phyloP scores from a whole-genome alignment of 2,888 invertebrate genomes.

The Drosophila prolongata region DNA sequence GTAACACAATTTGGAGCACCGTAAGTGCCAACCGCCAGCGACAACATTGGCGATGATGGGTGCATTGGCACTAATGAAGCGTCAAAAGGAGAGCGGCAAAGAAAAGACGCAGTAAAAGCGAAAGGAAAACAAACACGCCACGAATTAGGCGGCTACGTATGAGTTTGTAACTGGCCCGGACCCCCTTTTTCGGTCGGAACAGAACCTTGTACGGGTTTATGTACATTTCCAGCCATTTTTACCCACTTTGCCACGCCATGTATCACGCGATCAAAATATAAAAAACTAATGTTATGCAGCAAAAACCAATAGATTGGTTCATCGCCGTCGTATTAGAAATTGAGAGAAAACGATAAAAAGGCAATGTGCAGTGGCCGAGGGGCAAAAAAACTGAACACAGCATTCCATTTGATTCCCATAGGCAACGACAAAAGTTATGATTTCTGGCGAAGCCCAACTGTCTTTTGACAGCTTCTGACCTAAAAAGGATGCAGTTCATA shows the following conservation, averaged over 20 bases:
- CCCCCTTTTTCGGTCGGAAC: constrained; percentile 47
- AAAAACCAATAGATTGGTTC: constrained; percentile 69
- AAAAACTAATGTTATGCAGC: constrained; percentile 48
- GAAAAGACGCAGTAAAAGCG: constrained; percentile 49
- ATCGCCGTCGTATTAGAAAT: constrained; percentile 36
- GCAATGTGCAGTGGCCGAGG: no score
- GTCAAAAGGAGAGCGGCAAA: constrained; percentile 32
- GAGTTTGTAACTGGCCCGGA: constrained; percentile 16
- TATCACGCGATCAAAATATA: constrained; percentile 69
- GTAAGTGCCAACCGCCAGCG: constrained; percentile 26
- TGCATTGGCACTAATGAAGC: constrained; percentile 75
- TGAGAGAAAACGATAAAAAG: neutral
- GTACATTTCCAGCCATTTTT: constrained; percentile 23
- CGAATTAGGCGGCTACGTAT: constrained; percentile 16
- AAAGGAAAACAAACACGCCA: constrained; percentile 77
- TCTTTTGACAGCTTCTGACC: no score
- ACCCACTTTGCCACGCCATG: constrained; percentile 68
- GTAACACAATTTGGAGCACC: constrained; percentile 63
- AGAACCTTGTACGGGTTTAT: constrained; percentile 21
- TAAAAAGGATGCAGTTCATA: no score
- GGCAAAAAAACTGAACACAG: no score
- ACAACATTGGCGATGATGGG: constrained; percentile 42
- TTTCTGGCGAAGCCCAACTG: no score
- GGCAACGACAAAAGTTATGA: no score
- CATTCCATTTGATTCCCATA: no score